Conservation (phyloP, 2,113 vertebrate genomes). For the Eulemur rufifrons region DNA sequence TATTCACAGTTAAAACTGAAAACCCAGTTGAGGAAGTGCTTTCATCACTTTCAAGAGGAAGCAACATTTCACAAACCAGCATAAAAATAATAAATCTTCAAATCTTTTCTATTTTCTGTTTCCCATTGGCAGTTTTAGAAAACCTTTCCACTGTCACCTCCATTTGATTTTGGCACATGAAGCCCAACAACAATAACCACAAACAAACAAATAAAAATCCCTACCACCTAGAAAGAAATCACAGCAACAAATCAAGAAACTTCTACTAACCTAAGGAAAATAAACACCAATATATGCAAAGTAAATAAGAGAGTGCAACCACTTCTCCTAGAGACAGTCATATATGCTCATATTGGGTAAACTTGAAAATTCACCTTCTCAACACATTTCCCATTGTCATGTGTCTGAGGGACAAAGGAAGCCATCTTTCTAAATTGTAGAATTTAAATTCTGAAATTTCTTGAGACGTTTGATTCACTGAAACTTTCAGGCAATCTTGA, state of each 20-base stretch:
- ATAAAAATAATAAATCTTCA: not conserved
- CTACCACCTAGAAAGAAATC: not conserved
- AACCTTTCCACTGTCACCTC: not conserved
- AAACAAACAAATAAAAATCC: not conserved
- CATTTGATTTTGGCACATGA: not conserved
- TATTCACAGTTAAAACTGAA: not conserved
- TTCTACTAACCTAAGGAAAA: not conserved
- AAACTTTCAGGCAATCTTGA: not conserved
- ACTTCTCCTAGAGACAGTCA: not conserved
- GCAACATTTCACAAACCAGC: not conserved
- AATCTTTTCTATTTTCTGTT: conserved; percentile 11
- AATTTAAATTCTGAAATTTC: conserved; percentile 23
- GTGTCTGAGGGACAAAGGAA: not conserved
- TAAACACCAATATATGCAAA: not conserved
- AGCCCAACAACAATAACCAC: not conserved
- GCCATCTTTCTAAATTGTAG: not conserved
- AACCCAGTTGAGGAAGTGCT: not conserved
- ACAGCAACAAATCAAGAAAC: not conserved
- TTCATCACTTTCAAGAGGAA: conserved; percentile 5
- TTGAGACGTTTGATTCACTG: not conserved
- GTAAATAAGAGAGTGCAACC: not conserved
- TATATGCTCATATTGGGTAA: not conserved
- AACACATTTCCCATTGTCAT: not conserved
- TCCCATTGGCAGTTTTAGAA: not conserved
- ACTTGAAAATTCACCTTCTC: not conserved